A percentile compares a stretch with the other conserved stretches of the same genome.
These are phyloP conservation scores for Anguilla megastoma DNA, from an alignment of 2,797 vertebrate genomes.

Conservation along the genomic window DNA sequence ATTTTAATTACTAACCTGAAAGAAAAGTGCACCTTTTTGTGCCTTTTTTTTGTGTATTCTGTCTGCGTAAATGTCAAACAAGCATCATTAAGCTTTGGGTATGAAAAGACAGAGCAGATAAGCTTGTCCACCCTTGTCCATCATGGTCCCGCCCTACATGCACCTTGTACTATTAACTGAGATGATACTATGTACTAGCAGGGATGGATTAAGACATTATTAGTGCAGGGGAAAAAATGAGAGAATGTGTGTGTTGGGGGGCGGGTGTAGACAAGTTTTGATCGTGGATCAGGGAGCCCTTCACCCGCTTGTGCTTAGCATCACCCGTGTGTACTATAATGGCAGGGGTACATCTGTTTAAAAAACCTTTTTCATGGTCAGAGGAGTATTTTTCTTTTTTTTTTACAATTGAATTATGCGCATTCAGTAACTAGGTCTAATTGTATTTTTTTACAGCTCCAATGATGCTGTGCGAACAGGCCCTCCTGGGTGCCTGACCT, in stretches of 20 bases:
- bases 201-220: no score
- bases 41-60: no score
- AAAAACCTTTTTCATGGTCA: neutral
- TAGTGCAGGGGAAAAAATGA: no score
- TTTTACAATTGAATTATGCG: neutral
- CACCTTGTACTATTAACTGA: neutral
- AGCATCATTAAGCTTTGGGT: neutral
- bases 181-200: neutral
- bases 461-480: neutral
- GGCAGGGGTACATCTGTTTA: neutral
- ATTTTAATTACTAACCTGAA: neutral
- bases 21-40: neutral
- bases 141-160: neutral
- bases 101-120: no score
- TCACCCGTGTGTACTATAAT: neutral
- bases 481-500: neutral
- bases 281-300: no score
- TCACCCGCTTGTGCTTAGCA: no score
- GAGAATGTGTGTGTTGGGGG: no score
- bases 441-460: no score
- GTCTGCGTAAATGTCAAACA: neutral
- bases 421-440: no score
- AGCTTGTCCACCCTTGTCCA: no score
- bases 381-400: neutral
- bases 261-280: no score